Evolutionary conservation across 2,113 vertebrate genomes (phyloP), one percentile per base, ranked within the genome.

Genomic region (Sorex araneus): DNA sequence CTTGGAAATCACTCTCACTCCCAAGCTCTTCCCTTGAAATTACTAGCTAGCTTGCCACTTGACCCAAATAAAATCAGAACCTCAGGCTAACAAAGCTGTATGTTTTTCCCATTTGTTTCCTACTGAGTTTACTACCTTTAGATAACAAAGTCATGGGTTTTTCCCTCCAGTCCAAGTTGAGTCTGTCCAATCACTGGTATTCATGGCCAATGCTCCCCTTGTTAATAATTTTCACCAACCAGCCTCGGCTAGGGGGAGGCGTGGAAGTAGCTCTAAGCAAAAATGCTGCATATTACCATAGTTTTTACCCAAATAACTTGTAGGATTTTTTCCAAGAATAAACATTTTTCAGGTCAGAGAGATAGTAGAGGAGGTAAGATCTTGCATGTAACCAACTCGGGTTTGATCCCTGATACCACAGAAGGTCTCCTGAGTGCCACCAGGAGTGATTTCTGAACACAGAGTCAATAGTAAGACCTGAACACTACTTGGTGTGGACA

Each of bases 51-150:
- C 34, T 66, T 2, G 32, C 25, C 11, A 80, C 23, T 86, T 47
- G 50, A 18, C 54, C n/a, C 63, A 47, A 60, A 77, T 74, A 66
- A n/a, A 83, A 94, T 27, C 28, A 70, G 27, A 93, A n/a, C 6
- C 60, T 79, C 36, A 19, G 25, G 23, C 21, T 43, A 45, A 19
- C 76, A 71, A 94, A 77, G 12, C 15, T 89, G 5, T 64, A 91
- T 27, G 8, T 75, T 76, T 63, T 87, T 45, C 30, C 40, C 8
- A 15, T 27, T 77, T 93, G 27, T 74, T 36, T 89, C 27, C 71
- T 30, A 71, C 15, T 40, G 11, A 36, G 9, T 36, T 80, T 90
- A 64, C 50, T 32, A 34, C 25, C 77, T 90, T 80, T 57, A 84
- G 30, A 66, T 36, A 54, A 89, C 64, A 69, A 79, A 79, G n/a